Evolutionary conservation across 2,888 invertebrate species (phyloP), one percentile per base, ranked within the genome.

Genomic region (Caenorhabditis doughertyi): DNA sequence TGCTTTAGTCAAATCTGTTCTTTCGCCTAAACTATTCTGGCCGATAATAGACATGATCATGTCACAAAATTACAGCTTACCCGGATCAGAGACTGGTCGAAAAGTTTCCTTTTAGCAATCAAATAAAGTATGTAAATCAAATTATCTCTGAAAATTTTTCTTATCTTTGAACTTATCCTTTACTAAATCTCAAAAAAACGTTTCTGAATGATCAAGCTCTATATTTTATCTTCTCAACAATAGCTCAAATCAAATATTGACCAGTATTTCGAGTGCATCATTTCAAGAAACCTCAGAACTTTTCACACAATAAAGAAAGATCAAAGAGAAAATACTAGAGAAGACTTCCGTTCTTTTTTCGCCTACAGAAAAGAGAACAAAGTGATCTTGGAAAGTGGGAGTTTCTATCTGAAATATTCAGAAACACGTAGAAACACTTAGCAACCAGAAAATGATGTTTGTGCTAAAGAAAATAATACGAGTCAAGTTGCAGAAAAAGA

Each of bases 391-490:
- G 49, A 47, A 8, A 44, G 25, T 21, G 60, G 39, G 27, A 42
- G 44, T 51, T 47, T n/a, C 5, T 32, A 7, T 2, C 18, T 32
- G 51, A 47, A 62, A 58, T 35, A 60, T 47, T n/a, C 23, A 21
- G 18, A 25, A 32, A 47, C 11, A 72, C 60, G 39, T 51, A 39
- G 72, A 60, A 42, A 62, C 72, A 49, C 72, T 53, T 62, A 62
- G 72, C 72, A 72, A 72, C 72, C 21, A 39, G 25, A 32, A 21
- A 18, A 62, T 53, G 72, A 72, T 62, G 72, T 72, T 72, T 72
- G 72, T 62, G 53, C 62, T 72, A 39, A 21, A 44, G 39, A n/a
- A 56, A 35, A 32, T 13, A 55, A 27, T 16, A 23, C 9, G 47
- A 62, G 49, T 51, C 53, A 16, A 55, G 55, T 70, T 58, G 56